Base-by-base conservation (phyloP, 1,140 invertebrate species). In the Achatina immaculata region DNA sequence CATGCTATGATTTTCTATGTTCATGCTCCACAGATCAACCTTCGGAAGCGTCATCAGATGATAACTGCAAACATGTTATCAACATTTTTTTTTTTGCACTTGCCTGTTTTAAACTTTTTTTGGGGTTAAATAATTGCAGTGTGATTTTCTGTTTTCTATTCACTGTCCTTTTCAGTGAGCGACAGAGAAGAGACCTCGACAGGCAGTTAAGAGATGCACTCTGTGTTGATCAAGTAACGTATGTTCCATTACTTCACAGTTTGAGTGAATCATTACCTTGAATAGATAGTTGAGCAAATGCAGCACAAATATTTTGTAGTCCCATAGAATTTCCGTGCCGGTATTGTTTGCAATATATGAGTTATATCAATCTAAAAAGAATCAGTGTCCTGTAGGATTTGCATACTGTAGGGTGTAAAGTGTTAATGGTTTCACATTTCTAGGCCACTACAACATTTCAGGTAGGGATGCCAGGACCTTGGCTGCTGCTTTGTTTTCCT, bases 181-280 rank as follows among this genome's bases (percentile, higher is more conserved):
- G 85, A 66, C 84, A 85, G 82, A 86, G 89, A 81, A 69, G 85
- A 65, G 68, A 82, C 74, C 76, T 90, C 42, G 88, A 89, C 48
- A 83, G 85, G 43, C 87, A 90, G 74, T 78, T 90, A 16, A 85
- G 84, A 65, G 62, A 80, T n/a, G 83, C 86, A 71, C 80, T 85
- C 69, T 83, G 83, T 65, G 86, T 85, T 77, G 89, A 89, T 69
- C 82, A 88, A 42, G 85, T 43, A 73, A 71, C 69, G 42, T 78
- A 68, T 38, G 73, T 72, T 69, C 1, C 16, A 28, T 48, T 43
- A 9, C 7, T 51, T 6, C 19, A 36, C 0, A 31, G 69, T 16
- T 42, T 21, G 36, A 36, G 38, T 65, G 21, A n/a, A 43, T 21
- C 34, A 45, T 6, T 21, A 58, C 62, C 40, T 31, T 45, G 6